Evolutionary conservation across 2,888 invertebrate genomes (phyloP), one percentile per base, ranked within the genome.

Genomic region (Clostera curtula): DNA sequence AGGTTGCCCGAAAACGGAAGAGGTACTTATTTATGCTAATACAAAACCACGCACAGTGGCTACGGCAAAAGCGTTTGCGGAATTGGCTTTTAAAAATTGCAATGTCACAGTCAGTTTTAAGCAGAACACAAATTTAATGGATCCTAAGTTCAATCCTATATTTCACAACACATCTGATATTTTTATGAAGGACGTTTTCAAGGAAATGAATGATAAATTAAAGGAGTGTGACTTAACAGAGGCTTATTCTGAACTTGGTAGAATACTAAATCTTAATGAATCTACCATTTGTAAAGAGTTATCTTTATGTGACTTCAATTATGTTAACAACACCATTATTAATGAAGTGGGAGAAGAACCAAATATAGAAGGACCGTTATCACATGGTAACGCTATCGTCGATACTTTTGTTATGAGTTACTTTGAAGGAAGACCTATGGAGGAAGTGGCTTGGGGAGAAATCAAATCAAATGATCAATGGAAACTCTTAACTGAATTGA

Each of bases 361-460:
- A 0, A 43, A 74, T 23, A 17, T 76, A 0, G 29, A 27, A 2
- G 79, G 79, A 0, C 67, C 72, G 0, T 40, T 79, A 3, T 36
- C 19, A 6, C 51, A 67, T 1, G 62, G 57, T 0, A 72, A 63
- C 34, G 29, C 43, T 0, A 42, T 73, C 3, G 55, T 68, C 0
- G 80, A 82, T 40, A 36, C 60, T 0, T 74, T 77, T 32, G 20
- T 77, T 6, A 80, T 80, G 80, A 57, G 64, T 17, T 75, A 61
- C 19, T 82, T 74, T 12, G 70, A 76, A 39, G 76, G 75, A 0
- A 44, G 49, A 27, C 50, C 63, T 0, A 8, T 44, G 3, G 36
- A 64, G 18, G 51, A 70, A 0, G 56, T 80, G 1, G 79, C 65
- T 1, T 77, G 79, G 76, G 77, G 75, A 0, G 41, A 58, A 44